Conservation (phyloP, 2,888 invertebrate genomes). For the Empis stercorea region DNA sequence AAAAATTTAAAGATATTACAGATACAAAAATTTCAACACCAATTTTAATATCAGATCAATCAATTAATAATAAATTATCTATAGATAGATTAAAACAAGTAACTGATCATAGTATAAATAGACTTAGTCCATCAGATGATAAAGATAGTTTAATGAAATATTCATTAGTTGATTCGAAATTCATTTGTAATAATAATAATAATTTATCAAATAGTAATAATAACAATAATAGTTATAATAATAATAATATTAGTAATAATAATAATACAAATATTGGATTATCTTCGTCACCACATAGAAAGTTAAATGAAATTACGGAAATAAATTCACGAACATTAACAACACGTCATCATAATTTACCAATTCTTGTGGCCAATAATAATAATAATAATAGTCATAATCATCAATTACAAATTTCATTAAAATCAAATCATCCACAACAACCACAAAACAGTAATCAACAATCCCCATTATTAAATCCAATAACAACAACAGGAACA, state of each 20-base stretch:
- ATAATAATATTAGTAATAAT: conserved; percentile 14
- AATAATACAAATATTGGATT: conserved; percentile 18
- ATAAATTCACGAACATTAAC: conserved; percentile 14
- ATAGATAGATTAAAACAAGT: conserved; percentile 34
- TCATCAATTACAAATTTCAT: conserved; percentile 17
- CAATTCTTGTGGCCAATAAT: neutral
- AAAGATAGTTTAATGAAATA: conserved; percentile 13
- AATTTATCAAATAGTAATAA: conserved; percentile 5
- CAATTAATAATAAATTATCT: conserved; percentile 23
- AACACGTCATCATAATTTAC: conserved; percentile 8
- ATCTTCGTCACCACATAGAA: conserved; percentile 16
- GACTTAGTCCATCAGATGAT: conserved; percentile 28
- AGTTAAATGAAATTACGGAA: conserved; percentile 22
- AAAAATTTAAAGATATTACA: neutral
- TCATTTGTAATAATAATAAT: conserved; percentile 18
- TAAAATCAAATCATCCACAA: neutral
- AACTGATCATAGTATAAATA: conserved; percentile 28
- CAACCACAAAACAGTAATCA: conserved; percentile 5
- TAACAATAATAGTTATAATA: conserved; percentile 2
- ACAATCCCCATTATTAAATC: conserved; percentile 21
- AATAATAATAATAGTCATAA: conserved; percentile 14
- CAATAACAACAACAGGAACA: conserved; percentile 13
- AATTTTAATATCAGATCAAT: conserved; percentile 5
- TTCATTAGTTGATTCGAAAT: conserved; percentile 15
- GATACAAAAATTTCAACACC: neutral